Base-by-base conservation (phyloP, 2,113 vertebrate species). In the Gnathonemus longibarbis region DNA sequence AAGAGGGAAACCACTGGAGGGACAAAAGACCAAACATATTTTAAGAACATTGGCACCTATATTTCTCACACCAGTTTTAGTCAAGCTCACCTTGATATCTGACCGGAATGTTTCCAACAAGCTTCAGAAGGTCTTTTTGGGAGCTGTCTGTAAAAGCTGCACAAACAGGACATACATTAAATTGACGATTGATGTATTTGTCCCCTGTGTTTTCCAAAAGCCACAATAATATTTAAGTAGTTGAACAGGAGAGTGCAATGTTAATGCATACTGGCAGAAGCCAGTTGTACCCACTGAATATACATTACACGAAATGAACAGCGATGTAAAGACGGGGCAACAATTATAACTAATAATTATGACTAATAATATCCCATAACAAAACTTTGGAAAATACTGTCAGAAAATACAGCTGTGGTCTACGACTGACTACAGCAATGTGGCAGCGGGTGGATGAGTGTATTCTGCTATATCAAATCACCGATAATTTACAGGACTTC, bases 111-210 rank as follows among this genome's bases (percentile, higher is more conserved):
- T 97, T 99, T 1, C 97, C 97, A 21, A 95, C 95, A 91, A 98
- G 93, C 93, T 97, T 98, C 90, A 99, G 92, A 31, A 99, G 96
- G 84, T 99, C 97, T 93, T 98, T 99, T 93, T 98, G 98, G 58
- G 96, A 97, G 92, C 95, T 95, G 93, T 99, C 97, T 91, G 93
- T 98, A 93, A 97, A 99, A 50, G 97, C 98, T 99, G 92, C 90
- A 96, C 94, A 89, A 46, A 19, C 48, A 88, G n/a, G 83, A 53
- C 90, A 91, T 45, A 1, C 48, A 50, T 35, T 19, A 77, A 27
- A 53, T 27, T 80, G 74, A 80, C 35, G 0, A 39, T 7, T 10
- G 77, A n/a, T 53, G 21, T 53, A 84, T 17, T 17, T 5, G 11
- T 35, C 9, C 19, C n/a, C 50, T 8, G 49, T 52, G 48, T 83